Conservation (phyloP, 2,888 invertebrate genomes). For the Diarsia rubi region DNA sequence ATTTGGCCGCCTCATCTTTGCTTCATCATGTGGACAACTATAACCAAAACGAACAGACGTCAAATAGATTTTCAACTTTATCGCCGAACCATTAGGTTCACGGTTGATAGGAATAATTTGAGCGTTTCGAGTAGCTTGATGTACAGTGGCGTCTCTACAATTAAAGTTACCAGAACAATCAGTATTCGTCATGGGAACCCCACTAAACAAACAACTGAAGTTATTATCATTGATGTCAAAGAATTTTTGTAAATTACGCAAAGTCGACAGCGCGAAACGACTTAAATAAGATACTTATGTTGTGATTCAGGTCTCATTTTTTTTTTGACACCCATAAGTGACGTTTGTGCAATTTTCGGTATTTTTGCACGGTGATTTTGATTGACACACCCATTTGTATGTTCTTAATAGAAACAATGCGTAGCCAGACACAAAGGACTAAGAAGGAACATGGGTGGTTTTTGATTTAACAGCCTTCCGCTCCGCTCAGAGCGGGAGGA, state of each 20-base stretch:
- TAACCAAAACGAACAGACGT: background rate
- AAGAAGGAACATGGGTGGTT: no score
- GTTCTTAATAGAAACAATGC: background rate
- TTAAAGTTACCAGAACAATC: conserved; percentile 38
- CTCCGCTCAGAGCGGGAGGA: no score
- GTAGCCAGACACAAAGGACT: no score
- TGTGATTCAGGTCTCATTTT: conserved; percentile 6
- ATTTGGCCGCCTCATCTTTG: conserved; percentile 9
- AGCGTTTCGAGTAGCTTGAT: no score
- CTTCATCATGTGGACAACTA: conserved; percentile 9
- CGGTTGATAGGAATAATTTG: no score
- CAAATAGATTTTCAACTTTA: no score
- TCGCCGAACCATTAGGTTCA: no score
- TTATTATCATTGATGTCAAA: conserved; percentile 43
- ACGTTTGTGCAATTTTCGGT: background rate
- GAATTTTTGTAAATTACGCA: conserved; percentile 49
- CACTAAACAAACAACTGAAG: conserved; percentile 18
- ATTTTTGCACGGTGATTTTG: background rate
- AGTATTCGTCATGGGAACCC: conserved; percentile 52
- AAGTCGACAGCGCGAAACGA: conserved; percentile 36
- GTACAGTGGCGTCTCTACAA: background rate
- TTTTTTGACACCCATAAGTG: conserved; percentile 1
- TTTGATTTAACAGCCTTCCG: no score
- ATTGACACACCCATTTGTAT: background rate
- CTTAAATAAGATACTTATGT: conserved; percentile 25